Conservation (phyloP, 2,797 vertebrate species). For the Chelonia mydas region DNA sequence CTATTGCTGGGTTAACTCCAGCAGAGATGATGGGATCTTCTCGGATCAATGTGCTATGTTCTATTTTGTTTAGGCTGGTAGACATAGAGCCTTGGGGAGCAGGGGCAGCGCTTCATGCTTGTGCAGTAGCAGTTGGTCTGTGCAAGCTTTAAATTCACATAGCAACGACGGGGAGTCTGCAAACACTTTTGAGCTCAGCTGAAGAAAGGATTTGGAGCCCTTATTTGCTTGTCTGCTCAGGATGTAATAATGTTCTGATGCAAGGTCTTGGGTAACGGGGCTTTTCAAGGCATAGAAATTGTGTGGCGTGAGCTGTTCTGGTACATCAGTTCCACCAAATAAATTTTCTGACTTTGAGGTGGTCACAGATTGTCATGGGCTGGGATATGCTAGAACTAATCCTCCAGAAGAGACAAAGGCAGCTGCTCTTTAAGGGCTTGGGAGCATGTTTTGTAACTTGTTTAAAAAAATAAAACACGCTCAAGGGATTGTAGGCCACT, state of each 20-base stretch:
- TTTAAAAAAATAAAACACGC: not conserved
- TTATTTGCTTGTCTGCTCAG: not conserved
- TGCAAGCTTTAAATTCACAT: slow-evolving; percentile 24
- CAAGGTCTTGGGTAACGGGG: slow-evolving; percentile 39
- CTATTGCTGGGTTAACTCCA: not conserved
- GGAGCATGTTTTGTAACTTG: slow-evolving; percentile 29
- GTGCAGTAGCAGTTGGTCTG: not conserved
- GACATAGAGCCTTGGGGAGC: not conserved
- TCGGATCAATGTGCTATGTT: not conserved
- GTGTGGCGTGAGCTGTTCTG: slow-evolving; percentile 27
- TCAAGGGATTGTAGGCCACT: not conserved
- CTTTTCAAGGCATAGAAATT: slow-evolving; percentile 54
- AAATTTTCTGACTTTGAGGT: not conserved
- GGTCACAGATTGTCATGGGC: not conserved
- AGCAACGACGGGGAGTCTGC: slow-evolving; percentile 32
- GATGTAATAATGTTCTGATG: slow-evolving; percentile 44
- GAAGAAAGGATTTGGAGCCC: slow-evolving; percentile 51
- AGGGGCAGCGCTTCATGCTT: not conserved
- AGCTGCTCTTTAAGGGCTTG: not conserved
- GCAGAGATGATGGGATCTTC: not conserved
- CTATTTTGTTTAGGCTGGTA: not conserved
- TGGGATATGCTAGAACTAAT: not conserved
- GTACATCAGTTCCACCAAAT: slow-evolving; percentile 38
- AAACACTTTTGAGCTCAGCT: slow-evolving; percentile 22
- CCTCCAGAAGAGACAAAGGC: slow-evolving; percentile 1